Evolutionary conservation across 2,113 vertebrate genomes (phyloP).

Genomic region (Cottus gobio): DNA sequence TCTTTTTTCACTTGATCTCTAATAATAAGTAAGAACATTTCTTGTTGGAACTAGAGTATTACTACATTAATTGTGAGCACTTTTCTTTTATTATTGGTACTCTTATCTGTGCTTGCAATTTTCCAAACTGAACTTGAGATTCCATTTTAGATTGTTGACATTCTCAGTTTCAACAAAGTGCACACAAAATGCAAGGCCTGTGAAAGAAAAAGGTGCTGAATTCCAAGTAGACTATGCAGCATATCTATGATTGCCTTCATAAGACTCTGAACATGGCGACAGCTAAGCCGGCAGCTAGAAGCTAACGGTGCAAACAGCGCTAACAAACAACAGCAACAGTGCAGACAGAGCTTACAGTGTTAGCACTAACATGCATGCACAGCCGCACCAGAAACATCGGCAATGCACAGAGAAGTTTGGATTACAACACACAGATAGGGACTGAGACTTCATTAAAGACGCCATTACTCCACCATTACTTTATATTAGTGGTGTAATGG

Average conservation of each 20-base stretch:
- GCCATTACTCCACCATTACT: background rate
- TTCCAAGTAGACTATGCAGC: too few relatives aligned
- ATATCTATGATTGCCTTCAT: too few relatives aligned
- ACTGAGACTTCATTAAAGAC: background rate
- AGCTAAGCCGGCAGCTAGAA: background rate
- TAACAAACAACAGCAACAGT: background rate
- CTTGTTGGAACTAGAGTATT: background rate
- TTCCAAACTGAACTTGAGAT: background rate
- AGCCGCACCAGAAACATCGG: background rate
- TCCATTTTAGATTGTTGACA: too few relatives aligned
- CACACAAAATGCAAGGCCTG: too few relatives aligned
- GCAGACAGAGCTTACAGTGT: background rate
- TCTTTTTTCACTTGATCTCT: too few relatives aligned
- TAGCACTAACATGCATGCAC: too few relatives aligned
- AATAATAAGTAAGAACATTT: background rate
- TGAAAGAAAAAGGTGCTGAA: too few relatives aligned
- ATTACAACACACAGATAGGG: background rate
- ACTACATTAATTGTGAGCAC: background rate
- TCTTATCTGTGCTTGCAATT: background rate
- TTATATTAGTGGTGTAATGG: too few relatives aligned
- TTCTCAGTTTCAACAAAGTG: too few relatives aligned
- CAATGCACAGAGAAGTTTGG: background rate
- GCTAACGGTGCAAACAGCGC: background rate
- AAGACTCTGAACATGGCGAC: background rate
- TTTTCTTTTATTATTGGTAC: background rate